Evolutionary conservation across 2,797 vertebrate species (phyloP).

Genomic region (Tokudaia muenninki): DNA sequence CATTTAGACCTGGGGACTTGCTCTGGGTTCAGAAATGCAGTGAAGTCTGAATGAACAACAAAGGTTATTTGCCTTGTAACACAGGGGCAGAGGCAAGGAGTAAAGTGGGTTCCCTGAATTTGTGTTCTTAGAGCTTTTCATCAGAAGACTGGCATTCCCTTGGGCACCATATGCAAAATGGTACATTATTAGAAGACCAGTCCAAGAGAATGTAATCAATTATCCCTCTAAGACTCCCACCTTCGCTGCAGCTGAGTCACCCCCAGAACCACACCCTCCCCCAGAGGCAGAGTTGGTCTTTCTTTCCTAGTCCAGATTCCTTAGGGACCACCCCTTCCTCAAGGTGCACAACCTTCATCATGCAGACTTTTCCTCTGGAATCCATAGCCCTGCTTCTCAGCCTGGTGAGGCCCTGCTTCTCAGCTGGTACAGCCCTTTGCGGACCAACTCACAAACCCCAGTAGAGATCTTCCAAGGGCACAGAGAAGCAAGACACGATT

Average conservation of each 20-base stretch:
- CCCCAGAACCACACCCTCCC: neutral
- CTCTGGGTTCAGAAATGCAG: conserved; percentile 63
- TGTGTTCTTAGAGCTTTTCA: neutral
- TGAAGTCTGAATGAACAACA: neutral
- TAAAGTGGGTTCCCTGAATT: accelerated
- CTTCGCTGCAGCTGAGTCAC: accelerated
- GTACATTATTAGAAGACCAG: accelerated
- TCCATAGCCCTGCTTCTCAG: conserved; percentile 60
- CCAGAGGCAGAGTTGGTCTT: neutral
- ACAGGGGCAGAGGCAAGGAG: neutral
- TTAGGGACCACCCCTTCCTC: neutral
- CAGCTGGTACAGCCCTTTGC: neutral
- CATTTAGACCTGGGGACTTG: conserved; percentile 60
- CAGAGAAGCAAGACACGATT: conserved; percentile 84
- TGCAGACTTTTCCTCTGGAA: neutral
- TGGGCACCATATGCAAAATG: neutral
- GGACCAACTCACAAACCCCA: neutral
- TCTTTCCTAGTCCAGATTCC: neutral
- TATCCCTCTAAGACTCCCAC: accelerated
- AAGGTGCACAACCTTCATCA: neutral
- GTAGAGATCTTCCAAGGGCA: conserved; percentile 84
- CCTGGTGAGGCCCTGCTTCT: conserved; percentile 75
- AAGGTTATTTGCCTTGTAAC: neutral
- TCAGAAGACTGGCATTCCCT: conserved; percentile 4
- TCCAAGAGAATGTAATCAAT: accelerated